Evolutionary conservation across 1,140 invertebrate species (phyloP), one percentile per base, ranked within the genome.

Genomic region (Protaetia brevitarsis): DNA sequence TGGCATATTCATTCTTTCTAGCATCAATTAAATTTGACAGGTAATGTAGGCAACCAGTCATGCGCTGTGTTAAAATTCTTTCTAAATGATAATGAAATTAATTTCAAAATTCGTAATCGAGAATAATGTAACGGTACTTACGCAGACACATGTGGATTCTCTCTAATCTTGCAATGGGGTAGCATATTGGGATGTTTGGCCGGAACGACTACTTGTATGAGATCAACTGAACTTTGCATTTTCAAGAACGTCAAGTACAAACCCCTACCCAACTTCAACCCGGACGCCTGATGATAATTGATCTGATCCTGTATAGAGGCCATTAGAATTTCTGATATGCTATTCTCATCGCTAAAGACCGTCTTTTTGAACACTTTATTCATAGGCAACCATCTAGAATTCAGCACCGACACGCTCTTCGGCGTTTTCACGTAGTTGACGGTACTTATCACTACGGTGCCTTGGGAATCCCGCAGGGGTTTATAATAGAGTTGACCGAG

Each of bases 231-330:
- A 72, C 92, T 96, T 73, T 95, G 93, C 83, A 98, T 88, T 77
- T 98, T 97, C 41, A 98, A 81, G 79, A 97, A 99, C 16, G 95
- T 94, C 65, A 98, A 81, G 79, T 99, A 98, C 4, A 99, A 82
- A 0, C 97, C 96, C 58, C 88, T 88, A 0, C 86, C 84, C 16
- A 98, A 77, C 68, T 89, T 89, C 37, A 92, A 87, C 65, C 88
- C 85, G 64, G 92, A 95, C 10, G 89, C 89, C 84, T 96, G 93
- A 75, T 96, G 90, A 78, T 96, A 98, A 27, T 89, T 86, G 64
- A 98, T 92, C 83, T 97, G 94, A 62, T 97, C 94, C 70, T 91
- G 88, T 63, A 95, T 89, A 13, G 90, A 92, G 30, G 87, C 87
- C 85, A 94, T 90, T 13, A 94, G 83, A 70, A 93, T 83, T 69